Evolutionary conservation across 2,888 invertebrate genomes (phyloP), one percentile per base, ranked within the genome.

Genomic region (Ametastegia equiseti): DNA sequence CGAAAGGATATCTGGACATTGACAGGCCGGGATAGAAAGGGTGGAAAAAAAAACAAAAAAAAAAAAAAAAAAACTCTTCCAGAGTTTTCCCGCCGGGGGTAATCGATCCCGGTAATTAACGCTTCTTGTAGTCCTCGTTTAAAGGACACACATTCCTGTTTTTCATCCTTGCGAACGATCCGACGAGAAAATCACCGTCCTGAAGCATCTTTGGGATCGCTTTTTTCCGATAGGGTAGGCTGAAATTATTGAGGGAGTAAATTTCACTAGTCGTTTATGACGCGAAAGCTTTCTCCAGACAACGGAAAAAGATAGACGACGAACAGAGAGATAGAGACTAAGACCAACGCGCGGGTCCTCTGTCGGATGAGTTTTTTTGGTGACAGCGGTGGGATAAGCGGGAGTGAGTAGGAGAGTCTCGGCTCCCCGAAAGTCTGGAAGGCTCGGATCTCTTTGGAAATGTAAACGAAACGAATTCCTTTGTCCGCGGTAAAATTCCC

Each of bases 381-480:
- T 67, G 67, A 42, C 67, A 67, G 67, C 67, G 67, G 67, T 67
- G 39, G 67, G 67, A 67, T 39, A 39, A 67, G 39, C 67, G 39
- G 13, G 60, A 60, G 33, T 50, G 36, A 75, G 36, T n/a, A 19
- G 33, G 4, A 13, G 30, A 54, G 19, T 50, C 23, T 50, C 5
- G 75, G n/a, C n/a, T n/a, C n/a, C n/a, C n/a, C n/a, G n/a, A n/a
- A n/a, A n/a, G n/a, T n/a, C n/a, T n/a, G n/a, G n/a, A n/a, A 9
- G 33, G 50, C 36, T 36, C n/a, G 36, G 36, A 36, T 75, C 54
- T 33, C 54, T 75, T 75, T 54, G 50, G 33, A 54, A 75, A 75
- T 54, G 73, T 75, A 33, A 54, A 75, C 73, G 54, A 75, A 75
- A 75, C 54, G 54, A 27, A 45, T 71, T 71, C 47, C 71, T 71